Evolutionary conservation across 2,113 vertebrate species (phyloP).

Genomic region (Arenaria interpres): DNA sequence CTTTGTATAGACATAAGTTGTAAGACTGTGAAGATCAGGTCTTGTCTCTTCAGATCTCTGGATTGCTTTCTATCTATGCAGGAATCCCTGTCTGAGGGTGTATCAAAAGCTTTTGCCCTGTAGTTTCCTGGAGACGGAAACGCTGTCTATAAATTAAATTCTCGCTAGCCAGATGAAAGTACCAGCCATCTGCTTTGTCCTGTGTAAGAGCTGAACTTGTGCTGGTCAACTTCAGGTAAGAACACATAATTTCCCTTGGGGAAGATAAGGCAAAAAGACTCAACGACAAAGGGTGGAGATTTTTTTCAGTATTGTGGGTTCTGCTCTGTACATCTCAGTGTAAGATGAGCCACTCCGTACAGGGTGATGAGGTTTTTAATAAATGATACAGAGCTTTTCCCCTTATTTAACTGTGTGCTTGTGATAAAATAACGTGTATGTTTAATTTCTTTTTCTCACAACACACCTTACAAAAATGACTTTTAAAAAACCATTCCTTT

Average conservation of each 20-base stretch:
- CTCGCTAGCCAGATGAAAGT: not conserved
- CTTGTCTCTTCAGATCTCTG: not conserved
- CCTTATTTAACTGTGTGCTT: not conserved
- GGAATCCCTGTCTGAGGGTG: not conserved
- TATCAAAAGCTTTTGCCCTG: not conserved
- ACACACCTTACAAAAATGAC: not conserved
- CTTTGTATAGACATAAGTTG: not conserved
- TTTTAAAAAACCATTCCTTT: not conserved
- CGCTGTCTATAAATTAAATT: not conserved
- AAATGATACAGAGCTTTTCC: not conserved
- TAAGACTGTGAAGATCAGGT: not conserved
- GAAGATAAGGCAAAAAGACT: not conserved
- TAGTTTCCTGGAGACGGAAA: not conserved
- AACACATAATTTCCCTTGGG: not conserved
- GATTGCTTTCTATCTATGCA: not conserved
- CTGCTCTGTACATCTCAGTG: not conserved
- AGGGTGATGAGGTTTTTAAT: not conserved
- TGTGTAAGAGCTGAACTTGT: not conserved
- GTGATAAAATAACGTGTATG: not conserved
- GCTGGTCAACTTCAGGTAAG: not conserved
- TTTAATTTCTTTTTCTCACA: not conserved
- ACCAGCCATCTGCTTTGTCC: not conserved
- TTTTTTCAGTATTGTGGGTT: not conserved
- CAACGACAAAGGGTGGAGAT: not conserved
- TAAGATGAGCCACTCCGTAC: not conserved